These are phyloP conservation scores for Melieria crassipennis DNA, from an alignment of 2,888 invertebrate genomes.

Conservation along the genomic window DNA sequence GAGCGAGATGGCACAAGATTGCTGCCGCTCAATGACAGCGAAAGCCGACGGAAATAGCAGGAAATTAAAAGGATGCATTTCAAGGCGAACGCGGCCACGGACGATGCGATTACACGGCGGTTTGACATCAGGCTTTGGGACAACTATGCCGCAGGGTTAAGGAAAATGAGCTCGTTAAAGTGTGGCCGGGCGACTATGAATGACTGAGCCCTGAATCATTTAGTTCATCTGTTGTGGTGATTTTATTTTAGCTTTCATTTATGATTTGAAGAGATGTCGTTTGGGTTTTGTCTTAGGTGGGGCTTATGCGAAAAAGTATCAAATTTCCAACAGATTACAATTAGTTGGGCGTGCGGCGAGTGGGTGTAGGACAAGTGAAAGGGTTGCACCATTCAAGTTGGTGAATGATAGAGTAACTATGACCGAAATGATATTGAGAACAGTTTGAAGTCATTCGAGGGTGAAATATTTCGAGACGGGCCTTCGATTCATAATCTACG, in stretches of 20 bases:
- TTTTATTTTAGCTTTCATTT: slow-evolving; percentile 19
- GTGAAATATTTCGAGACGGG: too few species aligned
- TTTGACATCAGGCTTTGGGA: slow-evolving; percentile 24
- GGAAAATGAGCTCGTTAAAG: slow-evolving; percentile 7
- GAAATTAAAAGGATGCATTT: slow-evolving; percentile 56
- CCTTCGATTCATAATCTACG: too few species aligned
- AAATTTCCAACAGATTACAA: slow-evolving; percentile 37
- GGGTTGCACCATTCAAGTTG: too few species aligned
- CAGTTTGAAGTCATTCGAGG: too few species aligned
- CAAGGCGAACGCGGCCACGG: not conserved
- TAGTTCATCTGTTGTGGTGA: slow-evolving; percentile 40
- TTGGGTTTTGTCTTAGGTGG: slow-evolving; percentile 10
- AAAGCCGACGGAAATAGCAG: slow-evolving; percentile 48
- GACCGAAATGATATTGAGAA: too few species aligned
- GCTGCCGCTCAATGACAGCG: not conserved
- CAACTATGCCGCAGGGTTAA: slow-evolving; percentile 34
- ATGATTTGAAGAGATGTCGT: not conserved
- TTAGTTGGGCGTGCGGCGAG: not conserved
- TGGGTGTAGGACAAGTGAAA: too few species aligned
- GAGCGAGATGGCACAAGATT: too few species aligned
- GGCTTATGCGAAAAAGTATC: slow-evolving; percentile 37
- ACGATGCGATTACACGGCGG: slow-evolving; percentile 9
- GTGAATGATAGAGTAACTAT: too few species aligned
- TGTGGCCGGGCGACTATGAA: slow-evolving; percentile 18
- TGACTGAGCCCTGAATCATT: slow-evolving; percentile 39